phyloP scores from a whole-genome alignment of 37 sponge, comb jelly and placozoan genomes.

The Lycopodina hypogea region DNA sequence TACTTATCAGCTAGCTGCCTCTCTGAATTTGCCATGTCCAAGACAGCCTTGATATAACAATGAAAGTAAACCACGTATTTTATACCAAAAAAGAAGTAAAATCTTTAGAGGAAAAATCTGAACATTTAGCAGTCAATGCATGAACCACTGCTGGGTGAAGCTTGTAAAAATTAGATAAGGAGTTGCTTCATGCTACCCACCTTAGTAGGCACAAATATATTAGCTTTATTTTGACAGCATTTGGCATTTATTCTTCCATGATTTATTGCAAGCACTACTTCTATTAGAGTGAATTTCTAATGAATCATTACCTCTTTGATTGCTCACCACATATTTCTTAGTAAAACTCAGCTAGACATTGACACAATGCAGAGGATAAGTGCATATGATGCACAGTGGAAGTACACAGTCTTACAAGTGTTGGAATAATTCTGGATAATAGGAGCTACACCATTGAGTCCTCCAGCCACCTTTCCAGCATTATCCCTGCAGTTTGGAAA shows the following conservation, averaged over 20 bases:
- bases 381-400: slow-evolving; percentile 9
- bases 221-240: background rate
- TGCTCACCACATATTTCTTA: background rate
- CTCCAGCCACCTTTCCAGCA: slow-evolving; percentile 59
- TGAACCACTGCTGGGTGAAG: slow-evolving; percentile 12
- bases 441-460: slow-evolving; percentile 11
- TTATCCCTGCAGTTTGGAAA: slow-evolving; percentile 56
- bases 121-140: slow-evolving; percentile 2
- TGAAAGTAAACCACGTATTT: no score
- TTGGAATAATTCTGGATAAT: no score
- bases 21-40: no score
- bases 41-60: no score
- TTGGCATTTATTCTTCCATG: background rate
- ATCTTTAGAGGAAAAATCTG: slow-evolving; percentile 4
- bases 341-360: background rate
- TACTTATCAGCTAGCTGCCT: no score
- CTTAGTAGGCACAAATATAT: background rate
- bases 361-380: background rate
- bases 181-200: background rate
- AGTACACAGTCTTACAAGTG: no score
- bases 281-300: background rate
- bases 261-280: background rate
- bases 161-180: background rate
- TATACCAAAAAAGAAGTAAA: no score
- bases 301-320: background rate